Percentiles rank a stretch among this genome's conserved stretches.
These are phyloP conservation scores for Esox lucius DNA, from an alignment of 2,797 vertebrate genomes.

Conservation along the genomic window DNA sequence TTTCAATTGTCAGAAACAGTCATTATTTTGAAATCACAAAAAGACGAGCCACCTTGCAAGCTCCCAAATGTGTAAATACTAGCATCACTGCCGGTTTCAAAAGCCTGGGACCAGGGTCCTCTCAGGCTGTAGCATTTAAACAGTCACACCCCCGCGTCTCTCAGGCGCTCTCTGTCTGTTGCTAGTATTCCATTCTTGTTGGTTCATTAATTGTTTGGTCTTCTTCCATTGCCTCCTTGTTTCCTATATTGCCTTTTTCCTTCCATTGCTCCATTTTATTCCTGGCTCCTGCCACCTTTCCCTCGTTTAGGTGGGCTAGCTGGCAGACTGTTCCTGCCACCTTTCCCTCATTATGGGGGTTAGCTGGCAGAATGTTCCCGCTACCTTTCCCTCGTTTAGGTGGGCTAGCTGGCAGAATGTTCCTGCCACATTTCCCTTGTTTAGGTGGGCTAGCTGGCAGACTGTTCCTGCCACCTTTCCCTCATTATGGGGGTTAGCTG, in stretches of 20 bases:
- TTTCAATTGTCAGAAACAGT: no score
- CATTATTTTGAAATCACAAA: no score
- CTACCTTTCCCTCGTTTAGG: no score
- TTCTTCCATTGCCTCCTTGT: conserved; percentile 49
- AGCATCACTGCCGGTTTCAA: no score
- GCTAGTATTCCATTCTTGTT: conserved; percentile 50
- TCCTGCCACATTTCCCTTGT: conserved; percentile 29
- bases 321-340: no score
- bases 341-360: no score
- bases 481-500: conserved; percentile 52
- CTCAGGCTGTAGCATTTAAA: no score
- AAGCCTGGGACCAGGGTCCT: no score
- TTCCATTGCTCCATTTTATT: conserved; percentile 48
- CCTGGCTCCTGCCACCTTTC: conserved; percentile 50
- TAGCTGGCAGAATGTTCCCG: no score
- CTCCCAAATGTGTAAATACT: no score
- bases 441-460: no score
- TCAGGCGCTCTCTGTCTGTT: conserved; percentile 17
- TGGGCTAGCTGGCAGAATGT: conserved; percentile 25
- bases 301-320: conserved; percentile 51
- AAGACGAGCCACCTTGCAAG: no score
- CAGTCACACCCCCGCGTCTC: not conserved
- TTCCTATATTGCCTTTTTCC: conserved; percentile 52
- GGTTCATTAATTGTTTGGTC: conserved; percentile 62
- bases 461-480: conserved; percentile 27